Base-by-base conservation (phyloP, 2,888 invertebrate genomes). In the Agelastica alni region DNA sequence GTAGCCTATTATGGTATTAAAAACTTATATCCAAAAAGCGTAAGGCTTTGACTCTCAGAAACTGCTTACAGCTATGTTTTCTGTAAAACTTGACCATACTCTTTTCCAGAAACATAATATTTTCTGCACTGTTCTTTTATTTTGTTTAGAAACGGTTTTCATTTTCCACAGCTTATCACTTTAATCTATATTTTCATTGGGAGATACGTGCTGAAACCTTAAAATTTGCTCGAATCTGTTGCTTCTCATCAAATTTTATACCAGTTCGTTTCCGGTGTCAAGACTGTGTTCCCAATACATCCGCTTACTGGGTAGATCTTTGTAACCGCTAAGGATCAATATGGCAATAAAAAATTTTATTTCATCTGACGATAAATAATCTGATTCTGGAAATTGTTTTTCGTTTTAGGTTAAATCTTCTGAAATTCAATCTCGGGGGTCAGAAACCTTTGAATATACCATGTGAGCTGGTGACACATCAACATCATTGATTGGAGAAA, bases 21-120 rank as follows among this genome's bases (percentile, higher is more conserved):
- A 37, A 36, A 37, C 54, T 65, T 66, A 34, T 56, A 65, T 2
- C 65, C 64, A 54, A 65, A n/a, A n/a, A 65, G 14, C 64, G 45
- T 13, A 66, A 60, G 7, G 63, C 66, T 47, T 65, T 65, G 16
- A 61, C 65, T n/a, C 60, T 54, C 5, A 67, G 62, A 34, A 51
- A 63, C 48, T 63, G 61, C 43, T 63, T 61, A 30, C 60, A 61
- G 9, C 53, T 34, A 30, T 63, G 60, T 7, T 56, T 22, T 0
- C 62, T 62, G 44, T 47, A 67, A 48, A 63, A 67, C 43, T 58
- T 51, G 0, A 64, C 39, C 64, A 65, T 65, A 44, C 39, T 47
- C 39, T 65, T 31, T 31, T n/a, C 10, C 5, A 31, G 31, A 10
- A 3, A 31, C 31, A 43, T 14, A 30, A 9, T 30, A 30, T 14